Conservation (phyloP, 2,113 vertebrate genomes). For the Fulica atra region DNA sequence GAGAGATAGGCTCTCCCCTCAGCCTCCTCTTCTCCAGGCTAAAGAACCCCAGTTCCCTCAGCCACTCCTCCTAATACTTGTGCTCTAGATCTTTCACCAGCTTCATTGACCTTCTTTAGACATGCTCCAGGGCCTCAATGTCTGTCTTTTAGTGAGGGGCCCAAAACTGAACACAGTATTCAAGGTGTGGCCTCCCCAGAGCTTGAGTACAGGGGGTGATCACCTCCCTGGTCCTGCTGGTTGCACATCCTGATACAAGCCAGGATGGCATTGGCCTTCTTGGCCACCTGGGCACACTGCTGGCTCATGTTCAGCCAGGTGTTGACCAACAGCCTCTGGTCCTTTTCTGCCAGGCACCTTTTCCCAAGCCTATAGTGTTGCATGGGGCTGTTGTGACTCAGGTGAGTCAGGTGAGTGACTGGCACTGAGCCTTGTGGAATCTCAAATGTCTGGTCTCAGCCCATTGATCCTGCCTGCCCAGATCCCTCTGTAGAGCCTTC, state of each 20-base stretch:
- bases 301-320: rapidly evolving
- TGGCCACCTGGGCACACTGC: not conserved
- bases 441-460: rapidly evolving
- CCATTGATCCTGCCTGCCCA: not conserved
- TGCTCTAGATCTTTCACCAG: not conserved
- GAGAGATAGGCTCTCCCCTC: not conserved
- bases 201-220: rapidly evolving
- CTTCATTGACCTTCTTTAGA: rapidly evolving
- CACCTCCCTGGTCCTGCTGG: not conserved
- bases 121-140: rapidly evolving
- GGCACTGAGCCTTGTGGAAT: rapidly evolving
- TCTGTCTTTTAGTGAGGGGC: not conserved
- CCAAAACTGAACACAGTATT: not conserved
- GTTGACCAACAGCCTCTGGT: rapidly evolving
- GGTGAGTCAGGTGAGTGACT: rapidly evolving
- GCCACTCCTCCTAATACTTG: rapidly evolving
- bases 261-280: not conserved
- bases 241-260: not conserved
- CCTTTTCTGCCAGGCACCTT: rapidly evolving
- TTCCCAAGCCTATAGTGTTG: not conserved
- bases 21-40: not conserved
- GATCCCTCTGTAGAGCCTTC: not conserved
- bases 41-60: not conserved
- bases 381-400: not conserved
- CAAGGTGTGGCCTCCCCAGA: rapidly evolving